Evolutionary conservation across 2,888 invertebrate species (phyloP).

Genomic region (Andrena haemorrhoa): DNA sequence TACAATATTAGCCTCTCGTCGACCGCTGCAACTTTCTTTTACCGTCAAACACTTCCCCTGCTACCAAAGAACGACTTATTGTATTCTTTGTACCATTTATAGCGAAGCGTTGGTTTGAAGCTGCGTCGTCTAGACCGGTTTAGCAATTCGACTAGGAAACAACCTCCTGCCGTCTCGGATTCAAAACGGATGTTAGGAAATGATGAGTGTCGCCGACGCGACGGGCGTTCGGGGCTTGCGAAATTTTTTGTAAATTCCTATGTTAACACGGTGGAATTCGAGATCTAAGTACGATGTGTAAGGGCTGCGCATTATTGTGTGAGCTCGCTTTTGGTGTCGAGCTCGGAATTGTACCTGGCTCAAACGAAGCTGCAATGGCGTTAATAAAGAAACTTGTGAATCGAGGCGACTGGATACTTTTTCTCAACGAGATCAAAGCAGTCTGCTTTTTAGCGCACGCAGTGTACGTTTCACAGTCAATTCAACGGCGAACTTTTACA

Average conservation of each 20-base stretch:
- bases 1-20: conserved; percentile 29
- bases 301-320: conserved; percentile 64
- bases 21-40: conserved; percentile 64
- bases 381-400: conserved; percentile 77
- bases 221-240: conserved; percentile 14
- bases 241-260: conserved; percentile 67
- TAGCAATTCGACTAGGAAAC: conserved; percentile 26
- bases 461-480: too few species aligned
- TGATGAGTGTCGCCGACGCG: background rate
- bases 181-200: background rate
- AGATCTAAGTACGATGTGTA: conserved; percentile 53
- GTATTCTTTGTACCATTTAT: conserved; percentile 74
- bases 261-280: conserved; percentile 54
- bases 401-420: conserved; percentile 1
- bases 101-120: conserved; percentile 52
- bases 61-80: conserved; percentile 78
- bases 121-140: conserved; percentile 29
- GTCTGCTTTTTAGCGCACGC: background rate
- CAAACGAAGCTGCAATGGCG: conserved; percentile 76
- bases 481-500: too few species aligned
- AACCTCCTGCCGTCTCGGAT: conserved; percentile 22
- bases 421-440: background rate
- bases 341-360: conserved; percentile 80
- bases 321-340: conserved; percentile 77
- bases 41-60: conserved; percentile 59